Evolutionary conservation across 1,140 invertebrate species (phyloP).

Genomic region (Drosophila nasuta): DNA sequence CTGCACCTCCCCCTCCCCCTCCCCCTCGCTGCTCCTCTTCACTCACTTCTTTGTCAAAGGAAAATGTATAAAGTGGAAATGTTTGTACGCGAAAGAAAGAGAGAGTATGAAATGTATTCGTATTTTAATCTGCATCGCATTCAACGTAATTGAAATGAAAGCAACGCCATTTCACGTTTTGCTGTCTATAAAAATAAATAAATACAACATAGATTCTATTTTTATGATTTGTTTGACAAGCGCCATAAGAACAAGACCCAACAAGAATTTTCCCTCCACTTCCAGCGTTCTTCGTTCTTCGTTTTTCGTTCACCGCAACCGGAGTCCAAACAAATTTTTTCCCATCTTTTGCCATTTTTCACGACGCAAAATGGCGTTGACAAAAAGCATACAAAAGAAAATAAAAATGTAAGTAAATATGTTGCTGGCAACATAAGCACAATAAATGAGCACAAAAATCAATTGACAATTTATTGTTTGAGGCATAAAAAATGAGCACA

Average conservation of each 20-base stretch:
- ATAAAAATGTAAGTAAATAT: conserved; percentile 47
- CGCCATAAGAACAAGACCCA: conserved; percentile 18
- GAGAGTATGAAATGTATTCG: conserved; percentile 13
- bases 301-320: neutral
- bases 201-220: conserved; percentile 34
- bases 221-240: conserved; percentile 79
- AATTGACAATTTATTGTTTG: conserved; percentile 80
- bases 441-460: conserved; percentile 76
- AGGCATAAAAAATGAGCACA: conserved; percentile 65
- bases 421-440: conserved; percentile 64
- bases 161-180: conserved; percentile 66
- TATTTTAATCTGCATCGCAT: conserved; percentile 67
- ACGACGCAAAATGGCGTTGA: conserved; percentile 42
- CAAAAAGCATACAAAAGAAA: conserved; percentile 23
- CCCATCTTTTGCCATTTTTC: conserved; percentile 55
- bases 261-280: conserved; percentile 6
- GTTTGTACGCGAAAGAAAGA: neutral
- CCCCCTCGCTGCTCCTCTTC: neutral
- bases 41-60: conserved; percentile 13
- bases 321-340: conserved; percentile 36
- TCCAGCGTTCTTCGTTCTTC: neutral
- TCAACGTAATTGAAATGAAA: conserved; percentile 74
- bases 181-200: conserved; percentile 49
- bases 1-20: neutral
- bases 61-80: conserved; percentile 43